Evolutionary conservation across 2,888 invertebrate genomes (phyloP), one percentile per base, ranked within the genome.

Genomic region (Palloptera scutellata): DNA sequence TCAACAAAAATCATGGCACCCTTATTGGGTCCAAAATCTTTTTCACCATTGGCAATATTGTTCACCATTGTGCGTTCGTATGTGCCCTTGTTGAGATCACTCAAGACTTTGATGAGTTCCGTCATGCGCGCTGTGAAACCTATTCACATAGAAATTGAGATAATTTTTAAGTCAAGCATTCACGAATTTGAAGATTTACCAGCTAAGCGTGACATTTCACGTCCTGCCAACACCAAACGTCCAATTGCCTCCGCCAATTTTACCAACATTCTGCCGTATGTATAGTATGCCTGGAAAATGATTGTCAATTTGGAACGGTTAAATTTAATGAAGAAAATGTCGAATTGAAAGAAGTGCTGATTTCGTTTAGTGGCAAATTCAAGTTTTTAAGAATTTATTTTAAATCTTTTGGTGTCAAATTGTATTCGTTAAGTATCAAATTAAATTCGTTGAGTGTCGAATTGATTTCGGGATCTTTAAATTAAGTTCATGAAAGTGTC

Each of bases 171-270:
- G 45, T 41, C 11, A 51, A 19, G n/a, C 57, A 43, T 10, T 54
- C 19, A 19, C 4, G 17, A 45, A 10, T 19, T n/a, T n/a, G 10
- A 30, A 17, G 10, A 55, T 66, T 70, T 72, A 0, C 97, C 98
- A 40, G 98, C 96, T 70, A 98, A 86, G 73, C 96, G 89, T 13
- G 97, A 96, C 86, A 99, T 88, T 84, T 99, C 98, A 64, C 98
- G 88, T 0, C 98, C 98, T 1, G 98, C 98, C 72, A 98, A 86
- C 1, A 98, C 96, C 58, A 98, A 87, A 52, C 98, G 89, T 0
- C 98, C 98, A 77, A 98, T 96, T 3, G 98, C 98, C 85, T 98
- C 97, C 3, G 98, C 98, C 87, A 99, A 88, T 81, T 97, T 97
- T n/a, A 85, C 80, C 72, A 85, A 70, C 85, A 85, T 85, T 51